Evolutionary conservation across 1,140 invertebrate genomes (phyloP), one percentile per base, ranked within the genome.

Genomic region (Colletes latitarsis): DNA sequence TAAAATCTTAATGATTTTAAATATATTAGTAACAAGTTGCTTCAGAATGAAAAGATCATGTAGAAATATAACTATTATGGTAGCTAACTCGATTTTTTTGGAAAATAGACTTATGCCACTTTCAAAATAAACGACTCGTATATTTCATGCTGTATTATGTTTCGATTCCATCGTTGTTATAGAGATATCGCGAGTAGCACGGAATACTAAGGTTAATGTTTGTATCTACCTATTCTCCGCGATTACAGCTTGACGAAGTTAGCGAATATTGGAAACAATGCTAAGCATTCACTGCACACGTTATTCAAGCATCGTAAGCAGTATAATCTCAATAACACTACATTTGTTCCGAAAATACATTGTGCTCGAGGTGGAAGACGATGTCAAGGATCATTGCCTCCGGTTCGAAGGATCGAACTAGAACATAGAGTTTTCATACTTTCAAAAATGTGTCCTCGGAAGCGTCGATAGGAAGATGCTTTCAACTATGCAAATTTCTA

Each of bases 351-450:
- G 17, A 6, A 66, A 66, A n/a, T 66, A 43, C 17, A 46, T 19
- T 15, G 17, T 8, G n/a, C 41, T 66, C n/a, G 41, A 66, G 17
- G 17, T 66, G 3, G 63, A 66, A 66, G 63, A 46, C 63, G 41
- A 19, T 46, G 63, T 66, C 63, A 46, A 19, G 63, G 19, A 19
- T 66, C 63, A 43, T 43, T n/a, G 41, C 41, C 39, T 58, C 30
- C 55, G 39, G 30, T 58, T 46, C 30, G 15, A 43, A 1, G 55
- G 15, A 72, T 72, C 57, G 69, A 72, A 72, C 52, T 58, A 39
- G 69, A 19, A 46, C 55, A 43, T 57, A 19, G 55, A 72, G 14
- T 41, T 12, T n/a, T 12, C 6, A 12, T 41, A 57, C 55, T 72
- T 72, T 41, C 5, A 4, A 60, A 60, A 72, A 46, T 17, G n/a